These are phyloP conservation scores for Drosophila lacertosa DNA, from an alignment of 1,140 invertebrate genomes.

Conservation along the genomic window DNA sequence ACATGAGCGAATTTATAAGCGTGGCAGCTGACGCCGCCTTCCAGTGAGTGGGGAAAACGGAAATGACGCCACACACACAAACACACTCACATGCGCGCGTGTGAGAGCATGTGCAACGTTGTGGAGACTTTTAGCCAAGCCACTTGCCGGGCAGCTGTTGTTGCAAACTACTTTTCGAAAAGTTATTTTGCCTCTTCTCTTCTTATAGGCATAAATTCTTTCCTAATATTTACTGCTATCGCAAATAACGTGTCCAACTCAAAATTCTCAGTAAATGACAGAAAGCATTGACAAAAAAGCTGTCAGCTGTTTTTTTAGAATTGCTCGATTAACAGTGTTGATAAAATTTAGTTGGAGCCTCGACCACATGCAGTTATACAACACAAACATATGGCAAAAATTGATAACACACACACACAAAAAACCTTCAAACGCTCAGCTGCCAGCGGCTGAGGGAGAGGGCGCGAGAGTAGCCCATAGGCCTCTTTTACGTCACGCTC, in stretches of 20 bases:
- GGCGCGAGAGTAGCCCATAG: constrained; percentile 5
- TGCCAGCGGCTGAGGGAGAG: constrained; percentile 19
- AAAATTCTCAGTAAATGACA: background rate
- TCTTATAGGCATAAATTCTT: constrained; percentile 25
- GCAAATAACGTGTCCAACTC: constrained; percentile 26
- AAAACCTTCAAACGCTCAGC: constrained; percentile 41
- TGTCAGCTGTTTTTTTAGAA: constrained; percentile 45
- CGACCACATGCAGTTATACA: constrained; percentile 39
- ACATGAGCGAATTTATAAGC: constrained; percentile 39
- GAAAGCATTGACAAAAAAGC: constrained; percentile 11
- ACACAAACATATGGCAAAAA: constrained; percentile 47
- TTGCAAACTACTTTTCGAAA: constrained; percentile 24
- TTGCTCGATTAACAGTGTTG: constrained; percentile 20
- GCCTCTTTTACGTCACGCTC: constrained; percentile 38
- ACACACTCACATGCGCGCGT: background rate
- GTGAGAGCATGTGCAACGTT: constrained; percentile 57
- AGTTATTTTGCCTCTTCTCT: background rate
- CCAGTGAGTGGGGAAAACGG: constrained; percentile 73
- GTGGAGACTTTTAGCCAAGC: constrained; percentile 74
- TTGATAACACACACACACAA: constrained; percentile 37
- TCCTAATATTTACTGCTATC: constrained; percentile 19
- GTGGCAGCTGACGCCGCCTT: constrained; percentile 38
- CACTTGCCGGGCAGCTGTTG: constrained; percentile 53
- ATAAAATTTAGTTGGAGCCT: constrained; percentile 18
- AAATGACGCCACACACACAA: constrained; percentile 67